Conservation (phyloP, 2,797 vertebrate genomes). For the Borostomias antarcticus region DNA sequence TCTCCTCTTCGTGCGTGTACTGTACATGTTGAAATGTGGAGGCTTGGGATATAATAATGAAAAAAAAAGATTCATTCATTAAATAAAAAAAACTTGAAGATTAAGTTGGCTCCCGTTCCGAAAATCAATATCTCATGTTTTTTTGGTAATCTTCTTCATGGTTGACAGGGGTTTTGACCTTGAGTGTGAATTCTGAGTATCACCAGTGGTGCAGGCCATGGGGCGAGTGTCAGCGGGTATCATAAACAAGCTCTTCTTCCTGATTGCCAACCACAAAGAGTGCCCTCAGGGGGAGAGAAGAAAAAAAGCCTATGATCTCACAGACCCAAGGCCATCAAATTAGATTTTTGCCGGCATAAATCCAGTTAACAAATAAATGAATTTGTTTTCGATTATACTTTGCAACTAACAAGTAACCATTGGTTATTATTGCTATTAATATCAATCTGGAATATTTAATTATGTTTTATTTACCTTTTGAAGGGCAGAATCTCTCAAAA, state of each 20-base stretch:
- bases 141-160: neutral
- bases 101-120: no score
- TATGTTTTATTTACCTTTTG: no score
- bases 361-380: neutral
- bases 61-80: neutral
- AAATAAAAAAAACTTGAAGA: neutral
- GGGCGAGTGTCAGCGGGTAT: constrained; percentile 5
- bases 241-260: constrained; percentile 7
- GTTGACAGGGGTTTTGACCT: constrained; percentile 11
- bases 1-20: no score
- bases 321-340: neutral
- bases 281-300: neutral
- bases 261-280: constrained; percentile 9
- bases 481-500: no score
- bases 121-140: no score
- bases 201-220: constrained; percentile 1
- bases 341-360: neutral
- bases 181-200: constrained; percentile 13
- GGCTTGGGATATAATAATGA: no score
- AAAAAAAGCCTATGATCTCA: neutral
- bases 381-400: neutral
- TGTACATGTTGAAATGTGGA: no score
- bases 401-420: no score
- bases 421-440: no score
- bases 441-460: no score